Evolutionary conservation across 2,797 vertebrate genomes (phyloP).

Genomic region (Limosa lapponica): DNA sequence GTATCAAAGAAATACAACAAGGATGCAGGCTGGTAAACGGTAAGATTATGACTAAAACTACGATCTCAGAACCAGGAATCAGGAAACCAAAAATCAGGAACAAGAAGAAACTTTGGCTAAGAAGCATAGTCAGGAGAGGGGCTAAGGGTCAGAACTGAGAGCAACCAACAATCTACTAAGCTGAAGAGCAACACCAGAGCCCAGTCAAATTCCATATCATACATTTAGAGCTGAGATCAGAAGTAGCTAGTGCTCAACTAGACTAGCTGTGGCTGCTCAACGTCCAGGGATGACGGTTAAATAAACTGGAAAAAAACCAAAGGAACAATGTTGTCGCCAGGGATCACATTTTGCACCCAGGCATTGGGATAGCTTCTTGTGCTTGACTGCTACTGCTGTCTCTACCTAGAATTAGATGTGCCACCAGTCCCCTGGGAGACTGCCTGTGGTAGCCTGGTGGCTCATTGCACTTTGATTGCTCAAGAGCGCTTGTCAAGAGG

Average conservation of each 20-base stretch:
- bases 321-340: neutral
- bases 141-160: neutral
- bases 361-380: neutral
- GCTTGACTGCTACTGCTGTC: neutral
- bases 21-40: neutral
- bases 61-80: neutral
- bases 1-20: neutral
- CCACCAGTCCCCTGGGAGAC: neutral
- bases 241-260: neutral
- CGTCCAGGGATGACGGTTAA: neutral
- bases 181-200: neutral
- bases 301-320: neutral
- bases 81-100: neutral
- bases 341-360: neutral
- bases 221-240: neutral
- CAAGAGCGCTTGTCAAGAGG: neutral
- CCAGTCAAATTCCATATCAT: neutral
- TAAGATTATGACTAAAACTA: neutral
- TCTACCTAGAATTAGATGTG: neutral
- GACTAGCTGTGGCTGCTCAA: neutral
- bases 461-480: neutral
- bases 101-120: neutral
- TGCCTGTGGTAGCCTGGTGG: neutral
- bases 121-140: neutral
- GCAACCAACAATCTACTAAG: neutral